Evolutionary conservation across 2,888 invertebrate genomes (phyloP).

Genomic region (Thera obeliscata): DNA sequence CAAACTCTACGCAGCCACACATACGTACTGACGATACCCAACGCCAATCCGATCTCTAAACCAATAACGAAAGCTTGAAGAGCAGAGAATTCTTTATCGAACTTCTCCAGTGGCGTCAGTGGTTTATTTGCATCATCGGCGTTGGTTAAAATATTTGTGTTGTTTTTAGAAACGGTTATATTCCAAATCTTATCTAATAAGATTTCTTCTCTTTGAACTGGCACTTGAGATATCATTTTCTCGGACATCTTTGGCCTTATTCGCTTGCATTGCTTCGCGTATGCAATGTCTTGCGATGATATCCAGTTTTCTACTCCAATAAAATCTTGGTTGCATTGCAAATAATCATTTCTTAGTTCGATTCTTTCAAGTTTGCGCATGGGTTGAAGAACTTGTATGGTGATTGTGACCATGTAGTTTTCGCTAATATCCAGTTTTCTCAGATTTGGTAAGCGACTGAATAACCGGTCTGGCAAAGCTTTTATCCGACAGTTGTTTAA

Average conservation of each 20-base stretch:
- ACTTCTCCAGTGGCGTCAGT: constrained; percentile 67
- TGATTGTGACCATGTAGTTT: constrained; percentile 84
- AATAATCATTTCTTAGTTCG: constrained; percentile 83
- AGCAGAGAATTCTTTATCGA: constrained; percentile 74
- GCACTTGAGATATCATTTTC: constrained; percentile 81
- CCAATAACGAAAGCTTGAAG: constrained; percentile 75
- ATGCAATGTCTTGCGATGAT: constrained; percentile 64
- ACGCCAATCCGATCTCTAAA: constrained; percentile 70
- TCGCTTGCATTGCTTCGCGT: constrained; percentile 74
- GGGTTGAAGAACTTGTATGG: constrained; percentile 73
- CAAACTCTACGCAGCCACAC: constrained; percentile 73
- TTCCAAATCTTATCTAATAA: constrained; percentile 75
- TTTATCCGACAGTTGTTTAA: constrained; percentile 85
- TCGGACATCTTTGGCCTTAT: constrained; percentile 81
- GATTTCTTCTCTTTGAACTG: constrained; percentile 64
- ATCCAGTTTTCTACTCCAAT: constrained; percentile 74
- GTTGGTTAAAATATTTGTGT: constrained; percentile 43
- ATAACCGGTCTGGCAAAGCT: constrained; percentile 77
- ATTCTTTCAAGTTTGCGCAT: constrained; percentile 78
- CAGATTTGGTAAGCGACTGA: constrained; percentile 82
- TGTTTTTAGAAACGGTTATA: constrained; percentile 55
- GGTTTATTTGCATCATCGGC: constrained; percentile 42
- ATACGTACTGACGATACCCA: constrained; percentile 75
- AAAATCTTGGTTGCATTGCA: constrained; percentile 81
- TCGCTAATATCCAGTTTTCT: constrained; percentile 84